A percentile compares a stretch with the other conserved stretches of the same genome.
These are phyloP conservation scores for Collichthys lucidus DNA, from an alignment of 2,113 vertebrate species.

Conservation along the genomic window DNA sequence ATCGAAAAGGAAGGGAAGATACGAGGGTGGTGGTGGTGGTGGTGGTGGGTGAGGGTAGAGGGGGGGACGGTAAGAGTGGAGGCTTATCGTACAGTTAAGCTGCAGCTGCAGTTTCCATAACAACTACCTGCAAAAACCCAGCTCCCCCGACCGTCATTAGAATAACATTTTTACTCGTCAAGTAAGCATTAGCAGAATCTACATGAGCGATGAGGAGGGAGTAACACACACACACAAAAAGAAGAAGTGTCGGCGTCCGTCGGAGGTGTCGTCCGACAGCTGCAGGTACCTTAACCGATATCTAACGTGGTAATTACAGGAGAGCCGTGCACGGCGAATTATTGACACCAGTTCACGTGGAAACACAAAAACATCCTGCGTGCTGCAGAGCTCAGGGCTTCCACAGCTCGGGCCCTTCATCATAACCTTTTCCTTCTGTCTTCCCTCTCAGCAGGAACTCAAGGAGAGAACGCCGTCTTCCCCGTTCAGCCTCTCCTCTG, in stretches of 20 bases:
- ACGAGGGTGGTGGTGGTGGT: no score
- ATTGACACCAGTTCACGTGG: conserved; percentile 34
- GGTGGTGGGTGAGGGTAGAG: not conserved
- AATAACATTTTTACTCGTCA: conserved; percentile 79
- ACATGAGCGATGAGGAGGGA: conserved; percentile 66
- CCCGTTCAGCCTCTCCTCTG: conserved; percentile 63
- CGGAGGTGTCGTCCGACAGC: conserved; percentile 50
- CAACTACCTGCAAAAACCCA: conserved; percentile 80
- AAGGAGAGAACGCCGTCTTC: conserved; percentile 64
- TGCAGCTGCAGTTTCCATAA: conserved; percentile 85
- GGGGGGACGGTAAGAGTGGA: conserved; percentile 40
- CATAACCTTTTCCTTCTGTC: conserved; percentile 68
- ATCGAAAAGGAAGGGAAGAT: conserved; percentile 66
- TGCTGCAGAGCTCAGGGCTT: conserved; percentile 38
- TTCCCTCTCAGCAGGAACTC: conserved; percentile 69
- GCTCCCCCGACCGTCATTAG: conserved; percentile 78
- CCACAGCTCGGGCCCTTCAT: conserved; percentile 60
- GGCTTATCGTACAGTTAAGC: conserved; percentile 74
- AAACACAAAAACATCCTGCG: conserved; percentile 49
- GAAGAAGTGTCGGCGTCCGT: conserved; percentile 35
- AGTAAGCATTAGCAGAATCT: conserved; percentile 76
- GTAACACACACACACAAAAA: conserved; percentile 20
- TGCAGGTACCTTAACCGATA: not conserved
- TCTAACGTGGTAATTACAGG: conserved; percentile 55
- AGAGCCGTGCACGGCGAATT: conserved; percentile 21